Base-by-base conservation (phyloP, 2,113 vertebrate genomes). In the Heliornis fulica region DNA sequence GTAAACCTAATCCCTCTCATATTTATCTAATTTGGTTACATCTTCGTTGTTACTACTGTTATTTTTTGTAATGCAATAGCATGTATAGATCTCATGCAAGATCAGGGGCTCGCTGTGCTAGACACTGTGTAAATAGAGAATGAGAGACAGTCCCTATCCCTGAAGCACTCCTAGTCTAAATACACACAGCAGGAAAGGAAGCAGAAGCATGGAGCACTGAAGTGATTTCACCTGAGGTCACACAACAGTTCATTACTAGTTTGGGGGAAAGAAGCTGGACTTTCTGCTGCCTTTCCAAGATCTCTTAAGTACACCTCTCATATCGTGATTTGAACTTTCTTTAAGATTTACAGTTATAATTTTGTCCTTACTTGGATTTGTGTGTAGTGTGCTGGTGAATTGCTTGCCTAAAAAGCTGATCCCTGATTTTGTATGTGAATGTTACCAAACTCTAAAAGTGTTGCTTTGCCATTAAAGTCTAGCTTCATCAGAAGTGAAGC, bases 151-250 rank as follows among this genome's bases (percentile, higher is more conserved):
- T 69, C 15, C 84, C 78, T 83, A n/a, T 48, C 70, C 77, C 93
- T 60, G 22, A 50, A 96, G 81, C 57, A 41, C 41, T 94, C 69
- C 65, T 69, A 89, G 74, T 65, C 95, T 94, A 90, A 94, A 97
- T 48, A 91, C 32, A 91, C 65, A 9, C 81, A 71, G 89, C 79
- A 86, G 91, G 77, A 85, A 77, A 76, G 83, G 77, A 87, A 64
- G 86, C 76, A 59, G 43, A 51, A 89, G 60, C 26, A 78, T 21
- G 19, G 78, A 87, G 43, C 48, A 8, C 72, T 82, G 19, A 51
- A 87, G 40, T 10, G 70, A 56, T 94, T 94, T 89, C 0, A 13
- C 77, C 61, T 87, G 45, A 72, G 83, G 74, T 96, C 89, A 95
- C 26, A 16, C 26, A 79, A 28, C 28, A 38, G 83, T 68, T 78